Evolutionary conservation across 1,140 invertebrate species (phyloP).

Genomic region (Notospermus geniculatus): DNA sequence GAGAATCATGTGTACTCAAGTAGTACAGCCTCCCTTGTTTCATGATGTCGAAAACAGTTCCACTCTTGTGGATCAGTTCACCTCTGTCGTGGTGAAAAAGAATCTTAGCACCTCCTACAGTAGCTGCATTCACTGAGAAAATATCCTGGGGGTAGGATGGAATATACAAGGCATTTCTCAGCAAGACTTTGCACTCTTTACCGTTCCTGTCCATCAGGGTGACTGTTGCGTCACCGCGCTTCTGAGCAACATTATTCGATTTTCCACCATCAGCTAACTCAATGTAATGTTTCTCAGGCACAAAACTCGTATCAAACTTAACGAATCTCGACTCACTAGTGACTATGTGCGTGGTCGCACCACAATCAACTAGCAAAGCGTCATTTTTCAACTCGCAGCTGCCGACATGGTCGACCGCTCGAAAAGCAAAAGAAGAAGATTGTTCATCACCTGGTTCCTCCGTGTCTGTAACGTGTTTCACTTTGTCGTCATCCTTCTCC

Average conservation of each 20-base stretch:
- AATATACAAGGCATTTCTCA: conserved; percentile 18
- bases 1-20: background rate
- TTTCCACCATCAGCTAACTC: conserved; percentile 18
- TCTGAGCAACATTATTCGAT: conserved; percentile 7
- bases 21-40: conserved; percentile 8
- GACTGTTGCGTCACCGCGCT: conserved; percentile 17
- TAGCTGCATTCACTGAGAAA: conserved; percentile 19
- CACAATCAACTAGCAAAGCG: conserved; percentile 19
- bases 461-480: background rate
- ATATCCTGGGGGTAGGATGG: conserved; percentile 20
- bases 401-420: background rate
- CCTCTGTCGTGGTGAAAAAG: background rate
- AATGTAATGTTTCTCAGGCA: conserved; percentile 18
- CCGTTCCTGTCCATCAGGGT: conserved; percentile 14
- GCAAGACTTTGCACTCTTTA: background rate
- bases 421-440: conserved; percentile 1
- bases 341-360: conserved; percentile 22
- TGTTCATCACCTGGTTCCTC: background rate
- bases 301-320: conserved; percentile 17
- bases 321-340: conserved; percentile 16
- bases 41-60: conserved; percentile 9
- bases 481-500: background rate
- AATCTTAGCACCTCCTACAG: conserved; percentile 11
- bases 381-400: background rate
- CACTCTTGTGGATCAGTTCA: background rate